Percentiles rank a stretch among this genome's conserved stretches.
Evolutionary conservation across 1,140 invertebrate genomes (phyloP).

Genomic region (Cotesia vestalis): DNA sequence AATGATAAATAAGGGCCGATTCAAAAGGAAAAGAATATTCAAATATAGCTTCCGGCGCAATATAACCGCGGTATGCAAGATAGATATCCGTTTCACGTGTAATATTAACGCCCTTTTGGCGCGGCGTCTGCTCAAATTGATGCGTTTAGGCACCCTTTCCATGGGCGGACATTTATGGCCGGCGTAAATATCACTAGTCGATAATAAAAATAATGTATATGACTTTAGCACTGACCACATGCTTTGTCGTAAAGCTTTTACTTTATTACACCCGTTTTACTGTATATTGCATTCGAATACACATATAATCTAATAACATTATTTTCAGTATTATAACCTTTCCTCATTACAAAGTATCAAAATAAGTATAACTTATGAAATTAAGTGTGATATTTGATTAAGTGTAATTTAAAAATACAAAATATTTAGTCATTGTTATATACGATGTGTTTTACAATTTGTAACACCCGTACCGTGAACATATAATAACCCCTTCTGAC

Average conservation of each 20-base stretch:
- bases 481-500: slow-evolving; percentile 53
- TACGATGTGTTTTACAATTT: slow-evolving; percentile 13
- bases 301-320: neutral
- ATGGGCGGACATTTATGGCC: slow-evolving; percentile 61
- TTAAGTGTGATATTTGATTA: too few relatives aligned
- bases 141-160: slow-evolving; percentile 64
- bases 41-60: slow-evolving; percentile 46
- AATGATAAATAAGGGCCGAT: neutral
- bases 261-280: slow-evolving; percentile 13
- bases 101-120: slow-evolving; percentile 66
- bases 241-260: slow-evolving; percentile 36
- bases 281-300: slow-evolving; percentile 1
- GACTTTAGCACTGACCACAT: slow-evolving; percentile 57
- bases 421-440: slow-evolving; percentile 23
- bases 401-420: neutral
- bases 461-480: slow-evolving; percentile 56
- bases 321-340: slow-evolving; percentile 39
- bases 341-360: neutral
- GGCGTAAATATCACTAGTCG: slow-evolving; percentile 61
- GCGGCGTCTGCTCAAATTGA: slow-evolving; percentile 54
- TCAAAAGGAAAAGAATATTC: neutral
- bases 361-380: too few relatives aligned
- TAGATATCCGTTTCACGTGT: slow-evolving; percentile 65
- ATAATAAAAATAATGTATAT: slow-evolving; percentile 32
- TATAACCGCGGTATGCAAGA: slow-evolving; percentile 56